A percentile compares a stretch with the other conserved stretches of the same genome.
Evolutionary conservation across 2,113 vertebrate species (phyloP).

Genomic region (Upupa epops): DNA sequence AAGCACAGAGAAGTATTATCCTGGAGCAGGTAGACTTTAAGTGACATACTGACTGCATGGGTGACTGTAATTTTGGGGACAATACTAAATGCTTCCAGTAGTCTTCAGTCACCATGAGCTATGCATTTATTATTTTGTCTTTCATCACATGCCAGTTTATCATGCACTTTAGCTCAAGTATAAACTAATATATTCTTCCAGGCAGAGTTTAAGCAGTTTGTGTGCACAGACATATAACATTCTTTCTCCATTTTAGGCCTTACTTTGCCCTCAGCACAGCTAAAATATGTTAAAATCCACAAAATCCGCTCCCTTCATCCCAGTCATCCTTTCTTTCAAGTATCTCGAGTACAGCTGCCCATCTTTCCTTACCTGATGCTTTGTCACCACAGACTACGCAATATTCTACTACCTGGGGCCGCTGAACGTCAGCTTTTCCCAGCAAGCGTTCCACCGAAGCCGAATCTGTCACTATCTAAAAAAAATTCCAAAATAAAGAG

Average conservation of each 20-base stretch:
- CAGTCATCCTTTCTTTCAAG: background rate
- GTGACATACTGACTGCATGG: background rate
- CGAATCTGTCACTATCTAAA: conserved; percentile 95
- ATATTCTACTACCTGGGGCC: conserved; percentile 93
- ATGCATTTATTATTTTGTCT: background rate
- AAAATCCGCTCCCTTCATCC: background rate
- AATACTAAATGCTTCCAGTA: background rate
- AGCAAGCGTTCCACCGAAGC: conserved; percentile 93
- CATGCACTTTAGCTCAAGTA: background rate
- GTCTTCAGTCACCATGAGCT: background rate
- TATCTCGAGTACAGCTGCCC: background rate
- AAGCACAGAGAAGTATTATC: background rate
- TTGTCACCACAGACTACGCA: conserved; percentile 98
- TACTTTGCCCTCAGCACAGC: background rate
- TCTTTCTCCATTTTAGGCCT: background rate
- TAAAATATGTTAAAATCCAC: background rate
- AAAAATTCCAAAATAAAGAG: conserved; percentile 23
- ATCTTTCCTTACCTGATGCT: conserved; percentile 87
- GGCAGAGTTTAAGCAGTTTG: background rate
- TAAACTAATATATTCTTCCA: background rate
- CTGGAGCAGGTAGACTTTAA: background rate
- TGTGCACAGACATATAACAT: background rate
- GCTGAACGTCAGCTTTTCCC: conserved; percentile 88
- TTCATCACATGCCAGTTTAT: background rate
- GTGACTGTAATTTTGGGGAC: background rate